Conservation (phyloP, 2,113 vertebrate genomes). For the Nycticebus coucang region DNA sequence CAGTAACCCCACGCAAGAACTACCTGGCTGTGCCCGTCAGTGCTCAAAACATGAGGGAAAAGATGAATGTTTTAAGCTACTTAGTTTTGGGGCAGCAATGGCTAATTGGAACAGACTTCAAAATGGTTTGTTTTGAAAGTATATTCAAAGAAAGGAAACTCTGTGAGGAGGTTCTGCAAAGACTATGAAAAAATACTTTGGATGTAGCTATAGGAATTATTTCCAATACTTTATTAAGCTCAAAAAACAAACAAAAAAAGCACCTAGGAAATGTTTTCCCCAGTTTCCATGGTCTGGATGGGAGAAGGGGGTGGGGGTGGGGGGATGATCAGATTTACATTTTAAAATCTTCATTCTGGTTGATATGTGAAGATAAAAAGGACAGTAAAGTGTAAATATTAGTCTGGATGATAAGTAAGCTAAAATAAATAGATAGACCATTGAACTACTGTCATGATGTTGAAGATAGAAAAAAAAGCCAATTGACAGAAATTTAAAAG, state of each 20-base stretch:
- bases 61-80: neutral
- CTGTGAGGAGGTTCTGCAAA: neutral
- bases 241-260: too few relatives aligned
- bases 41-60: neutral
- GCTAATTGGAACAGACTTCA: neutral
- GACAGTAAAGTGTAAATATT: neutral
- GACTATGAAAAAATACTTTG: neutral
- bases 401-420: neutral
- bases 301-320: neutral
- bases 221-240: neutral
- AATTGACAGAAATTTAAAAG: neutral
- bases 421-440: neutral
- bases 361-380: neutral
- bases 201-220: neutral
- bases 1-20: neutral
- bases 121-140: neutral
- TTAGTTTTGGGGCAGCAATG: neutral
- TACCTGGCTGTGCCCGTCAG: neutral
- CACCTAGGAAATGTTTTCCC: neutral
- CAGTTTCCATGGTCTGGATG: neutral
- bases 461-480: neutral
- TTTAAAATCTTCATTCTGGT: neutral
- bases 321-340: neutral
- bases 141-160: neutral
- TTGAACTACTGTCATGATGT: neutral